Base-by-base conservation (phyloP, 2,113 vertebrate genomes). In the Acinonyx jubatus region DNA sequence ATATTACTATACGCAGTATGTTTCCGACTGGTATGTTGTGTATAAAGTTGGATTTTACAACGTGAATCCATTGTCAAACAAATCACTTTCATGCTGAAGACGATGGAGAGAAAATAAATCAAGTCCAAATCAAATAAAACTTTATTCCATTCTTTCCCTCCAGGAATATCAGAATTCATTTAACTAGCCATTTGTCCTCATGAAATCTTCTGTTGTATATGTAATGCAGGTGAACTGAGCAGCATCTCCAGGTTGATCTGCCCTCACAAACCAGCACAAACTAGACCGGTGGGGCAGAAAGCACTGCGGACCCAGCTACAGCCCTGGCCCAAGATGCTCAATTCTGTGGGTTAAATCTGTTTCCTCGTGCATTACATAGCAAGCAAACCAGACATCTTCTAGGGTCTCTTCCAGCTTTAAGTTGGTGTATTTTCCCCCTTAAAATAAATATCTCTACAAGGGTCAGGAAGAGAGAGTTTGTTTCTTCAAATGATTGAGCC, bases 31-130 rank as follows among this genome's bases (percentile, higher is more conserved):
- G 63, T 73, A 78, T 50, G 55, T 82, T 68, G 65, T 45, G 36
- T 95, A 6, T 94, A 68, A 96, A 97, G 57, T 29, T 91, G 91
- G 41, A 31, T 94, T 95, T 97, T 88, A 89, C 2, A 93, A 57
- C 86, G 41, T 96, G 96, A 95, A 90, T 85, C 31, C 36, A 86
- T 7, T 65, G 87, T 97, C 90, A 95, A 36, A 96, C 95, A 98
- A 98, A 96, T 97, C 93, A 41, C 18, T 97, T 8, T 5, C 76
- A 61, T 82, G 94, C 81, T 69, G 63, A 89, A 89, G 78, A 97
- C 73, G 45, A 65, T 61, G 2, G 68, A 52, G 13, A 96, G 80
- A 96, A 94, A 95, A 82, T 80, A 52, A 94, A 89, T 98, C 84
- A 98, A 91, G 74, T 94, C 2, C 41, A 95, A 97, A 97, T 87